These are phyloP conservation scores for Phocoena sinus DNA, from an alignment of 2,113 vertebrate species.

Conservation along the genomic window DNA sequence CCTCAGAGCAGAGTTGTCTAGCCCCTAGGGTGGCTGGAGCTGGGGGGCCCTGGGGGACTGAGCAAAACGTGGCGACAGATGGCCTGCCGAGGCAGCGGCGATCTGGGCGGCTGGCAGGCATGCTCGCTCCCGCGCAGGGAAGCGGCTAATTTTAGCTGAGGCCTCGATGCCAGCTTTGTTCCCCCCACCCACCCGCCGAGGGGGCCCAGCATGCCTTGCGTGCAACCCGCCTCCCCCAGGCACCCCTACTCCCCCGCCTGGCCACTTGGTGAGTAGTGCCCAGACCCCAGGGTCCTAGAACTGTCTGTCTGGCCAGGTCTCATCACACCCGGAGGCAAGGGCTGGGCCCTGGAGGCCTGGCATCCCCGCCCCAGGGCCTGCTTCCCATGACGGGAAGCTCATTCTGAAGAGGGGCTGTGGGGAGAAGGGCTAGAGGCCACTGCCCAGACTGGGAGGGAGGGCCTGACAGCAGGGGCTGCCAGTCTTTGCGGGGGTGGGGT, in stretches of 20 bases:
- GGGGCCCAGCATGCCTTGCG: slow-evolving; percentile 76
- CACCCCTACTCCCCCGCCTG: slow-evolving; percentile 57
- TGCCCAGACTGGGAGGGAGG: slow-evolving; percentile 26
- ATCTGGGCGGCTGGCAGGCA: slow-evolving; percentile 78
- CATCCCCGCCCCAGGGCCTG: neutral
- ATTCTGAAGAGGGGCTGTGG: neutral
- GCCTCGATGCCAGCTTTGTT: slow-evolving; percentile 78
- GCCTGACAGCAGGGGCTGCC: slow-evolving; percentile 16
- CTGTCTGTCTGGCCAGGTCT: slow-evolving; percentile 25
- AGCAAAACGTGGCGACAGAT: slow-evolving; percentile 75
- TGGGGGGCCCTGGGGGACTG: slow-evolving; percentile 68
- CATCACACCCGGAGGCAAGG: slow-evolving; percentile 45
- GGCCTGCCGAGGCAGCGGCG: slow-evolving; percentile 78
- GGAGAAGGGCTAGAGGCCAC: slow-evolving; percentile 44
- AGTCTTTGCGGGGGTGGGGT: neutral
- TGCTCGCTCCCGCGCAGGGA: slow-evolving; percentile 76
- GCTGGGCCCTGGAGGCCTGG: slow-evolving; percentile 22
- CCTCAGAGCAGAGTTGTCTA: slow-evolving; percentile 45
- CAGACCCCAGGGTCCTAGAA: slow-evolving; percentile 60
- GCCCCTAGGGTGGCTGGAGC: slow-evolving; percentile 68
- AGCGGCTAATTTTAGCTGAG: slow-evolving; percentile 78
- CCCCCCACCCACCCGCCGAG: slow-evolving; percentile 74
- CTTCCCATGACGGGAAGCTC: slow-evolving; percentile 29
- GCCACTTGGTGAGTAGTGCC: slow-evolving; percentile 58
- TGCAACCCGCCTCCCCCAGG: slow-evolving; percentile 66